These are phyloP conservation scores for Paragorgia papillata DNA, from an alignment of 92 coral and sea anemone species.

Conservation along the genomic window DNA sequence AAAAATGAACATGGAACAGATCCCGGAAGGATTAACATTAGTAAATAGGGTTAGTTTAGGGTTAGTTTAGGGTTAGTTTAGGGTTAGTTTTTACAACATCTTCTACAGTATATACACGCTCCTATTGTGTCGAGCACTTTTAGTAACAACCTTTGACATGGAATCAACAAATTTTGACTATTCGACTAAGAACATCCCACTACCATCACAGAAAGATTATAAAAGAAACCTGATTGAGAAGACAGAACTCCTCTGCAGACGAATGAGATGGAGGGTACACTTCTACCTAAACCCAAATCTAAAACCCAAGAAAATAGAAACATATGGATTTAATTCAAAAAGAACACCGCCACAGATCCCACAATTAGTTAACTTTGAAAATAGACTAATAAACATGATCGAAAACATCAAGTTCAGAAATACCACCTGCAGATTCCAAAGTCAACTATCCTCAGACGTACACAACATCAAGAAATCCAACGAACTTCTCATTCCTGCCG, in stretches of 20 bases:
- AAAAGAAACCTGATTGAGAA: constrained; percentile 42
- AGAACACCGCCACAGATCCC: not conserved
- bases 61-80: too few relatives aligned
- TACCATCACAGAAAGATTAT: constrained; percentile 46
- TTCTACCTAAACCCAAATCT: constrained; percentile 38
- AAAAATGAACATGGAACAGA: too few relatives aligned
- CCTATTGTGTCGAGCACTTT: constrained; percentile 17
- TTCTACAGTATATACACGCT: too few relatives aligned
- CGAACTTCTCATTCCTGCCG: constrained; percentile 29
- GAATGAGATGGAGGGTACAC: constrained; percentile 52
- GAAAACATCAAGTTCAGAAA: not conserved
- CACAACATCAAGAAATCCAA: constrained; percentile 1
- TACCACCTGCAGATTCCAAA: not conserved
- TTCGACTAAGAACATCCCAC: constrained; percentile 54
- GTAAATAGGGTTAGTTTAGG: too few relatives aligned
- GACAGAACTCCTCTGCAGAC: constrained; percentile 41
- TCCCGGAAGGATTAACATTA: too few relatives aligned
- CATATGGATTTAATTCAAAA: not conserved
- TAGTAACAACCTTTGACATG: not conserved
- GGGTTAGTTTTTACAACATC: too few relatives aligned
- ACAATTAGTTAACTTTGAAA: not conserved
- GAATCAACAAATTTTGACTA: constrained; percentile 35
- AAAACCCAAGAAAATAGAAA: not conserved
- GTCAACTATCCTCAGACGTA: not conserved
- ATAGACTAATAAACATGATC: not conserved